These are phyloP conservation scores for Podotricha telesiphe DNA, from an alignment of 2,888 invertebrate species.

Conservation along the genomic window DNA sequence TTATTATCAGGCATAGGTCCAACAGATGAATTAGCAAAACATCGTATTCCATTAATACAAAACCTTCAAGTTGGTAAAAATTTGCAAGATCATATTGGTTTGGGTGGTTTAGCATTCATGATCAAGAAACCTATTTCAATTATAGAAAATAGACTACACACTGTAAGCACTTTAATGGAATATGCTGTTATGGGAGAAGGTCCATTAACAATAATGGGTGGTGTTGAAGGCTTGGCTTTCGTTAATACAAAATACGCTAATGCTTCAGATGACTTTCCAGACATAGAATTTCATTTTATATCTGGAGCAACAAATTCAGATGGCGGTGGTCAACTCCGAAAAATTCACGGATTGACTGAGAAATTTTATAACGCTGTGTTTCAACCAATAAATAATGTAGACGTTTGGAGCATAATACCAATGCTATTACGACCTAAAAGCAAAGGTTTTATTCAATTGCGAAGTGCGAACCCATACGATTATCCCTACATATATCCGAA, in stretches of 20 bases:
- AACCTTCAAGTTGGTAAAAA: conserved; percentile 93
- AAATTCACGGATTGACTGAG: conserved; percentile 90
- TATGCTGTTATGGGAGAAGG: conserved; percentile 93
- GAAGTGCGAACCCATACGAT: conserved; percentile 92
- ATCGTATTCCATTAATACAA: conserved; percentile 90
- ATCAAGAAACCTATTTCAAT: conserved; percentile 91
- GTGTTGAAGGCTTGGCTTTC: conserved; percentile 94
- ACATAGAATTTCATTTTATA: conserved; percentile 94
- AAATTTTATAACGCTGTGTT: conserved; percentile 90
- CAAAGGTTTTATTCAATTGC: conserved; percentile 90
- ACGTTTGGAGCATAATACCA: conserved; percentile 93
- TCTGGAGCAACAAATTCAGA: conserved; percentile 94
- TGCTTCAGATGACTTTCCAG: conserved; percentile 91
- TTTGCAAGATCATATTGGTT: conserved; percentile 94
- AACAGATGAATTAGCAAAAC: conserved; percentile 86
- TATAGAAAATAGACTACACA: conserved; percentile 90
- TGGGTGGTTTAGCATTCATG: conserved; percentile 93
- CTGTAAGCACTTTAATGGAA: conserved; percentile 90
- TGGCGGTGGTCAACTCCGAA: conserved; percentile 91
- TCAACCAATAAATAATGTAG: conserved; percentile 88
- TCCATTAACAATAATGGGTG: conserved; percentile 93
- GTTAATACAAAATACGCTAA: conserved; percentile 94
- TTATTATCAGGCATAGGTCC: conserved; percentile 97
- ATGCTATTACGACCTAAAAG: conserved; percentile 93
- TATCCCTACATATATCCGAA: conserved; percentile 96